Percentiles rank a stretch among this genome's conserved stretches.
phyloP scores from a whole-genome alignment of 2,113 vertebrate genomes.

The Macrotis lagotis region DNA sequence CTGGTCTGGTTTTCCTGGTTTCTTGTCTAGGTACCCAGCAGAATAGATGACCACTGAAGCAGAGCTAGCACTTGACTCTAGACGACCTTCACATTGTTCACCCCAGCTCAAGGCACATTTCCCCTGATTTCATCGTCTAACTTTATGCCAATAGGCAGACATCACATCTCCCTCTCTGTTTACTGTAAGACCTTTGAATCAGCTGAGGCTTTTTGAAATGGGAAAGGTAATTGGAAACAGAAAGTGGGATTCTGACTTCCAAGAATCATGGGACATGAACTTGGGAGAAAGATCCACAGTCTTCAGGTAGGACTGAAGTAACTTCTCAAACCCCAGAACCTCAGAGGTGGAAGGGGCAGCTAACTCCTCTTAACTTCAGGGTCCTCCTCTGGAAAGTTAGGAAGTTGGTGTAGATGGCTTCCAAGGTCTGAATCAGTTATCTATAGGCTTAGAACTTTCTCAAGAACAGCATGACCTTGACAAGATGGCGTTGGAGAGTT shows the following conservation, averaged over 20 bases:
- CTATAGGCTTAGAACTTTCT: background rate
- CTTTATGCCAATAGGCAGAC: background rate
- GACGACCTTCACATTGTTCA: background rate
- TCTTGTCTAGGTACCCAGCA: background rate
- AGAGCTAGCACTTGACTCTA: background rate
- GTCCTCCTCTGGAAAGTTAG: background rate
- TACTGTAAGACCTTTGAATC: background rate
- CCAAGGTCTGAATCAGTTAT: background rate
- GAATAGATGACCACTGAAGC: background rate
- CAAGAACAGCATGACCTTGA: background rate
- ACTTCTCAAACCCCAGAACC: background rate
- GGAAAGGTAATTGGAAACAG: background rate
- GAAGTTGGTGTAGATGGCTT: background rate
- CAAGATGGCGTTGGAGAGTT: constrained; percentile 24
- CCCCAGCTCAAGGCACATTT: background rate
- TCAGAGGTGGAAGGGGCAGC: background rate
- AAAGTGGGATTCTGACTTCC: background rate
- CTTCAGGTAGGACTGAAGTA: background rate
- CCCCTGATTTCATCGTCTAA: background rate
- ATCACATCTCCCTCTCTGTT: background rate
- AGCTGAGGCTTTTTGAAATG: background rate
- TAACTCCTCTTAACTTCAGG: background rate
- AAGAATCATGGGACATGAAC: background rate
- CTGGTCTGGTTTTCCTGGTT: background rate
- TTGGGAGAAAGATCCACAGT: background rate